Evolutionary conservation across 2,113 vertebrate genomes (phyloP).

Genomic region (Capreolus pygargus): DNA sequence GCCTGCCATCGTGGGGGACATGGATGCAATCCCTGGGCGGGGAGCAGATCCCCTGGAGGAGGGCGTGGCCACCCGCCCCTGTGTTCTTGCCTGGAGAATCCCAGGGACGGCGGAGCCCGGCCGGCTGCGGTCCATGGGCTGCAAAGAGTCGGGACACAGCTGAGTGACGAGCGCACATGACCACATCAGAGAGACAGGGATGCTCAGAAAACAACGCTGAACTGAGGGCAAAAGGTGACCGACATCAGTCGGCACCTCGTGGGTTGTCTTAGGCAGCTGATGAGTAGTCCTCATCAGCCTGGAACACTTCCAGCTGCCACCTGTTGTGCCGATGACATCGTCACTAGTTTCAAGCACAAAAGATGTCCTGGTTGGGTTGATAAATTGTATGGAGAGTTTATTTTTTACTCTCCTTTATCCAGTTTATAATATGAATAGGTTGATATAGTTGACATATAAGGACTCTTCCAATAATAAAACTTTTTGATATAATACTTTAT

Average conservation of each 20-base stretch:
- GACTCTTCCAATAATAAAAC: background rate
- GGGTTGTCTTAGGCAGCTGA: background rate
- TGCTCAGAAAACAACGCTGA: background rate
- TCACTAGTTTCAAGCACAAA: background rate
- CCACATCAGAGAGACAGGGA: background rate
- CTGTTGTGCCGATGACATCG: background rate
- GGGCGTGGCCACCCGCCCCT: background rate
- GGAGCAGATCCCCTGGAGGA: background rate
- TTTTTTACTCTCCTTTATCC: background rate
- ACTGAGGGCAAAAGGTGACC: background rate
- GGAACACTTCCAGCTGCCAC: background rate
- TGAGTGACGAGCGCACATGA: background rate
- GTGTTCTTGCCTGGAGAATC: background rate
- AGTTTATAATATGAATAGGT: background rate
- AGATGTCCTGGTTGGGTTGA: background rate
- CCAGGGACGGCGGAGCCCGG: background rate
- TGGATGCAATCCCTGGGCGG: background rate
- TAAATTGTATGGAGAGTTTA: background rate
- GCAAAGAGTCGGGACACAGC: background rate
- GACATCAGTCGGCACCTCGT: background rate
- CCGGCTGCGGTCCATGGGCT: background rate
- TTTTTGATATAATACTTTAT: background rate
- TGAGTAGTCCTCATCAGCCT: background rate
- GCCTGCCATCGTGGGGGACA: background rate
- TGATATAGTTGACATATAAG: background rate